Conservation (phyloP, 2,113 vertebrate genomes). For the Trogon melanurus region DNA sequence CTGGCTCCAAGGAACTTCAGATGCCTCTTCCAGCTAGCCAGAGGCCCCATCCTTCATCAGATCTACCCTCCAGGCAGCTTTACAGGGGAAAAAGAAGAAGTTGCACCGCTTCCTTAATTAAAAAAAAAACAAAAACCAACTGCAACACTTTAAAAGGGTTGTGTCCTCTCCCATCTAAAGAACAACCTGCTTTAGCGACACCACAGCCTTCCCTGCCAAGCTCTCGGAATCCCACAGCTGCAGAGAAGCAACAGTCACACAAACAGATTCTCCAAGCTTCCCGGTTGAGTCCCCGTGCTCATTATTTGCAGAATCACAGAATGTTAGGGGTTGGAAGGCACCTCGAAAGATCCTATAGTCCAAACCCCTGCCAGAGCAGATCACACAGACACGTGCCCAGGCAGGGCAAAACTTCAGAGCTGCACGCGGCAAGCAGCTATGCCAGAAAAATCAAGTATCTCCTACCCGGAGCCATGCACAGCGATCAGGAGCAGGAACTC, state of each 20-base stretch:
- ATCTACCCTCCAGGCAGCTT: background rate
- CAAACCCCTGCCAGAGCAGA: too few species aligned
- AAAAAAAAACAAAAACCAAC: background rate
- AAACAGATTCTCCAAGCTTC: fast-evolving
- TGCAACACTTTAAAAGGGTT: background rate
- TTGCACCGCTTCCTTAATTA: background rate
- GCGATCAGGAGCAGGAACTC: fast-evolving
- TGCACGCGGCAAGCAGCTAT: fast-evolving
- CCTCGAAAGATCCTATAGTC: too few species aligned
- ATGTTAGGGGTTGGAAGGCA: too few species aligned
- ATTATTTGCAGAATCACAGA: too few species aligned
- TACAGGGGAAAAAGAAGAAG: too few species aligned
- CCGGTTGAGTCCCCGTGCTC: fast-evolving
- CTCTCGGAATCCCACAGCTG: fast-evolving
- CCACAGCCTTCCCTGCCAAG: background rate
- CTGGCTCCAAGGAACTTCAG: background rate
- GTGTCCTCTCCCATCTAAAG: background rate
- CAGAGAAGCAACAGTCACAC: too few species aligned
- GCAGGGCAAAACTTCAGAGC: background rate
- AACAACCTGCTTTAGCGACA: background rate
- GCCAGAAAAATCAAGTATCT: background rate
- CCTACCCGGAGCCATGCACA: fast-evolving
- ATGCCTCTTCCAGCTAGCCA: background rate
- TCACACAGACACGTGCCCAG: too few species aligned
- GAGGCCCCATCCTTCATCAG: too few species aligned